Evolutionary conservation across 2,113 vertebrate genomes (phyloP).

Genomic region (Rhegmatorhina hoffmannsi): DNA sequence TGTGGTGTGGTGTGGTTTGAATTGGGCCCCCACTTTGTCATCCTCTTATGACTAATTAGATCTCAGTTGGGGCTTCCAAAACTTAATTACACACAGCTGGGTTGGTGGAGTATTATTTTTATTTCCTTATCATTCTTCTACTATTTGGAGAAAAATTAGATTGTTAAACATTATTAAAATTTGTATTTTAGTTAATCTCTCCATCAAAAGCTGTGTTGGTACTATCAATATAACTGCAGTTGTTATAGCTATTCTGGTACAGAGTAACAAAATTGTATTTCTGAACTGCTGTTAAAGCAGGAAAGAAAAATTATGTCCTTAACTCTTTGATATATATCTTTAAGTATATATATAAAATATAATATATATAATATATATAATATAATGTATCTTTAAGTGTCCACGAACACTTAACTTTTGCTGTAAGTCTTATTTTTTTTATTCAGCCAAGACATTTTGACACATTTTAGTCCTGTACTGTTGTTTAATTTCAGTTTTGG

Average conservation of each 20-base stretch:
- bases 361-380: too few relatives aligned
- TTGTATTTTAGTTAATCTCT: not conserved
- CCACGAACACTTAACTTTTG: not conserved
- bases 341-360: too few relatives aligned
- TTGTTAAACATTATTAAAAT: not conserved
- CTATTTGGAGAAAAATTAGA: not conserved
- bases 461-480: not conserved
- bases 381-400: not conserved
- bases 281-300: not conserved
- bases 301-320: not conserved
- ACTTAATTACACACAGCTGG: not conserved
- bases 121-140: not conserved
- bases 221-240: not conserved
- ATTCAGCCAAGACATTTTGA: not conserved
- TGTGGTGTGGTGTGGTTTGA: not conserved
- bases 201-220: not conserved
- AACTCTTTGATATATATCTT: not conserved
- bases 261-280: not conserved
- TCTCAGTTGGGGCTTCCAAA: not conserved
- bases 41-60: not conserved
- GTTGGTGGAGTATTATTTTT: not conserved
- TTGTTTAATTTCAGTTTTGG: not conserved
- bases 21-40: not conserved
- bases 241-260: not conserved
- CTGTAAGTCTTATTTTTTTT: not conserved